A percentile compares a stretch with the other conserved stretches of the same genome.
Evolutionary conservation across 2,888 invertebrate species (phyloP).

Genomic region (Chloroclystis v-ata): DNA sequence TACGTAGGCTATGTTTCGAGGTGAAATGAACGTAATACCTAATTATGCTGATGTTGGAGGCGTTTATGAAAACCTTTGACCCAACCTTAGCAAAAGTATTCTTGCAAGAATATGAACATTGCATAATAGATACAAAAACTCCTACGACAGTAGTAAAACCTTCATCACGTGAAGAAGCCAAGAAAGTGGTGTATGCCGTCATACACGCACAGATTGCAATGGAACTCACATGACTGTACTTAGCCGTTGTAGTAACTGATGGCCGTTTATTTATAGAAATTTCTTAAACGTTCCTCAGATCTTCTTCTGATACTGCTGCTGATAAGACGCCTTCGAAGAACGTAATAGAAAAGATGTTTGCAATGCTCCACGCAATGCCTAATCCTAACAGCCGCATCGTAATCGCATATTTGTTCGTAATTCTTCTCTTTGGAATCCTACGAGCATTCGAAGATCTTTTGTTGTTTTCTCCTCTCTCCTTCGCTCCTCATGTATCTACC

Average conservation of each 20-base stretch:
- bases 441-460: not conserved
- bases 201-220: constrained; percentile 39
- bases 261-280: not conserved
- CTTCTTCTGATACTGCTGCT: too few species aligned
- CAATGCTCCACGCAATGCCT: not conserved
- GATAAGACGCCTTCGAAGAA: too few species aligned
- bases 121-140: constrained; percentile 8
- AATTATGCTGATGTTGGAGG: too few species aligned
- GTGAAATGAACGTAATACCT: too few species aligned
- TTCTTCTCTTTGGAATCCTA: too few species aligned
- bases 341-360: not conserved
- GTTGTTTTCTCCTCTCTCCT: not conserved
- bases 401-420: too few species aligned
- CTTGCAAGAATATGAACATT: not conserved
- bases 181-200: constrained; percentile 36
- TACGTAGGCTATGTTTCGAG: too few species aligned
- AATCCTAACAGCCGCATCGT: too few species aligned
- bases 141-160: constrained; percentile 3
- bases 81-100: too few species aligned
- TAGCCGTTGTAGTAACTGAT: not conserved
- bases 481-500: too few species aligned
- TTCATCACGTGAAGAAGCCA: constrained; percentile 47
- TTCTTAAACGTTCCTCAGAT: not conserved
- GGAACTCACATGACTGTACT: constrained; percentile 26
- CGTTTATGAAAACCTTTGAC: too few species aligned